These are phyloP conservation scores for Numenius arquata DNA, from an alignment of 2,113 vertebrate species.

Conservation along the genomic window DNA sequence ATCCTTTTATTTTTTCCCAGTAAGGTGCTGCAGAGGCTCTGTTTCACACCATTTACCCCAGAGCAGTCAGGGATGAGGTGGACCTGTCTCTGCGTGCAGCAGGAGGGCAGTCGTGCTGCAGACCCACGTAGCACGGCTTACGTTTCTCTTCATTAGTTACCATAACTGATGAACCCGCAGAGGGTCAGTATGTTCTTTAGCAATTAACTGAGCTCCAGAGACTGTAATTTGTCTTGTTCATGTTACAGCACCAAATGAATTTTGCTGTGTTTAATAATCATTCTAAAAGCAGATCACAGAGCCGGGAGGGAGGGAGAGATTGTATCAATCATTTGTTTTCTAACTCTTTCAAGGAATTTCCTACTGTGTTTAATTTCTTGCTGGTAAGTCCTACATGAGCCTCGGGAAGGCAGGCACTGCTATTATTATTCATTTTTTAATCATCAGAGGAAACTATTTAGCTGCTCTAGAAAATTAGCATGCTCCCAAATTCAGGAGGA, in stretches of 20 bases:
- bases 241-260: conserved; percentile 62
- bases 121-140: neutral
- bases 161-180: conserved; percentile 28
- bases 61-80: neutral
- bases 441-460: conserved; percentile 52
- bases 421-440: conserved; percentile 49
- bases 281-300: conserved; percentile 61
- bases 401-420: conserved; percentile 15
- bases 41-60: neutral
- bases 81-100: neutral
- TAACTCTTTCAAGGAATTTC: conserved; percentile 63
- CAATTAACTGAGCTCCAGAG: conserved; percentile 62
- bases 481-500: conserved; percentile 45
- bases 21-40: neutral
- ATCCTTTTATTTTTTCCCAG: neutral
- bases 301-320: conserved; percentile 41
- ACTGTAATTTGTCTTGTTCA: conserved; percentile 61
- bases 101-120: neutral
- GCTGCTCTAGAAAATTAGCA: conserved; percentile 50
- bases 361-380: conserved; percentile 62
- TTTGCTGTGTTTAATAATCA: conserved; percentile 62
- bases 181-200: conserved; percentile 58
- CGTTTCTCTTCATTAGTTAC: neutral
- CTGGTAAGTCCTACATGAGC: conserved; percentile 44
- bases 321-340: conserved; percentile 62